A percentile compares a stretch with the other conserved stretches of the same genome.
These are phyloP conservation scores for Parnassius glacialis DNA, from an alignment of 2,888 invertebrate species.

Conservation along the genomic window DNA sequence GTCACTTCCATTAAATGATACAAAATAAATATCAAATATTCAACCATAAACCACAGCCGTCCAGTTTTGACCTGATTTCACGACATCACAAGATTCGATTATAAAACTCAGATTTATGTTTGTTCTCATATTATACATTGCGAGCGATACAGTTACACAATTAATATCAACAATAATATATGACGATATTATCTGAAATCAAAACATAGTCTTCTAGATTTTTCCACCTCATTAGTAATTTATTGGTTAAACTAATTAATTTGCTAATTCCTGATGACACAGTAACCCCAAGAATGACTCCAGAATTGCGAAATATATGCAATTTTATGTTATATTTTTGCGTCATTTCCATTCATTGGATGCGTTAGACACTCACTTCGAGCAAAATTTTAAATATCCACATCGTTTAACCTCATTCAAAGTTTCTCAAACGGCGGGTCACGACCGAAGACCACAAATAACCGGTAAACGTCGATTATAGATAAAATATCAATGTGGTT, in stretches of 20 bases:
- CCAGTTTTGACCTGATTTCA: constrained; percentile 20
- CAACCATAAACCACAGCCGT: constrained; percentile 17
- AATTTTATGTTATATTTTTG: not conserved
- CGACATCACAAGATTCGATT: constrained; percentile 11
- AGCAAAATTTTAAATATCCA: too few species aligned
- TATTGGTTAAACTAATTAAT: constrained; percentile 2
- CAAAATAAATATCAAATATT: constrained; percentile 16
- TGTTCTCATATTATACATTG: not conserved
- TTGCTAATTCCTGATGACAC: constrained; percentile 4
- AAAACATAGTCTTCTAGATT: not conserved
- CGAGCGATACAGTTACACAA: constrained; percentile 4
- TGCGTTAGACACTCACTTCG: not conserved
- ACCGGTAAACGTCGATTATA: not conserved
- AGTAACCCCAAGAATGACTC: not conserved
- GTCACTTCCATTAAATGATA: not conserved
- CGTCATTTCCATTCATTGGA: constrained; percentile 5
- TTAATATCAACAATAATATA: not conserved
- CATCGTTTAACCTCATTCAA: not conserved
- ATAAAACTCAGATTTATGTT: constrained; percentile 18
- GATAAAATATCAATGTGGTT: too few species aligned
- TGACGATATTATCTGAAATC: not conserved
- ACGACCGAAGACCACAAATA: not conserved
- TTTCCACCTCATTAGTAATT: constrained; percentile 1
- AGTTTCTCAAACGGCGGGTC: not conserved
- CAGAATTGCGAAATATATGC: not conserved